A percentile compares a stretch with the other conserved stretches of the same genome.
phyloP scores from a whole-genome alignment of 2,888 invertebrate species.

The Minunthozetes semirufus region DNA sequence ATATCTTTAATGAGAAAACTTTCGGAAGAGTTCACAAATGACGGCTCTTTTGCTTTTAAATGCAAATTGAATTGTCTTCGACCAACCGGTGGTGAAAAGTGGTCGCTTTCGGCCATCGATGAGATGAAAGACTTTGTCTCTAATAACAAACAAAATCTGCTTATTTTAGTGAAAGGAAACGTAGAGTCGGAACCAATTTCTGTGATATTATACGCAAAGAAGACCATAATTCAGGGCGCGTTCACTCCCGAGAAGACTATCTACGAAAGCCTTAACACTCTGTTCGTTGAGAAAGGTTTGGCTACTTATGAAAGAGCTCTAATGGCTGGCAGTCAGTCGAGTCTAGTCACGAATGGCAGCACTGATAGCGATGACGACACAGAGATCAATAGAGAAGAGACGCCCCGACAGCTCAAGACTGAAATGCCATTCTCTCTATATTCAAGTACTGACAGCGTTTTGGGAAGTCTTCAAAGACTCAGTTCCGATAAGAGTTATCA shows the following conservation, averaged over 20 bases:
- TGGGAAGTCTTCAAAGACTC: neutral
- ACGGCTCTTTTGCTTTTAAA: conserved; percentile 16
- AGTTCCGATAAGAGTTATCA: neutral
- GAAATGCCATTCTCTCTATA: neutral
- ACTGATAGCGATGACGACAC: neutral
- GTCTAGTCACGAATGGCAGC: too few species aligned
- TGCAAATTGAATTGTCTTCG: neutral
- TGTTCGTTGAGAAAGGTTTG: conserved; percentile 9
- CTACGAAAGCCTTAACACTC: neutral
- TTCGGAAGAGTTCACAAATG: neutral
- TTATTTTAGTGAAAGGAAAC: conserved; percentile 3
- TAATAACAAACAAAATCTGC: neutral
- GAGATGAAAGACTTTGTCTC: neutral
- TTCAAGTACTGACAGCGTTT: neutral
- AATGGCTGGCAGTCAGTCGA: too few species aligned
- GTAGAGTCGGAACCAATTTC: neutral
- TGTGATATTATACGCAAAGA: neutral
- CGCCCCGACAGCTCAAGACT: neutral
- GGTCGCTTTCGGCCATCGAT: conserved; percentile 7
- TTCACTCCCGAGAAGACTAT: neutral
- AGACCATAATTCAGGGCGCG: conserved; percentile 9
- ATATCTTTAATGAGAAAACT: neutral
- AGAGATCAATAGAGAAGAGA: neutral
- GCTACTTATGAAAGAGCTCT: neutral
- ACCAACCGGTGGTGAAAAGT: conserved; percentile 2